Conservation (phyloP, 2,113 vertebrate species). For the Poeciliopsis retropinna region DNA sequence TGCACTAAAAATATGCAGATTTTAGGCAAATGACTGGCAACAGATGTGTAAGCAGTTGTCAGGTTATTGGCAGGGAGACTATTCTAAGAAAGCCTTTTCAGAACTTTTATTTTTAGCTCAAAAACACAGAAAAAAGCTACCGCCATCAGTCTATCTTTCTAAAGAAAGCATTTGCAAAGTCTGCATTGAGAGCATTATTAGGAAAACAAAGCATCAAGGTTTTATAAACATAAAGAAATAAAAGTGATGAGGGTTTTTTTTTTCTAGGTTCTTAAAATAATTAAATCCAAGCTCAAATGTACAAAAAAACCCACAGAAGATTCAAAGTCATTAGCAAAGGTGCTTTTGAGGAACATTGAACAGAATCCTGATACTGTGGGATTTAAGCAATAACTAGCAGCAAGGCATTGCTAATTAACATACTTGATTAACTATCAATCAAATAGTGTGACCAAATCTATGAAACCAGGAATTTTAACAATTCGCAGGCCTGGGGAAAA, state of each 20-base stretch:
- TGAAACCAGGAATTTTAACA: too few relatives aligned
- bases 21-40: conserved; percentile 28
- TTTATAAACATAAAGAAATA: neutral
- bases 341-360: neutral
- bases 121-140: neutral
- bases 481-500: neutral
- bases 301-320: neutral
- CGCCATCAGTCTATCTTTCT: neutral
- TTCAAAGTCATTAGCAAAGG: neutral
- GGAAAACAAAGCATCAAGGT: neutral
- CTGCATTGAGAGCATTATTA: neutral
- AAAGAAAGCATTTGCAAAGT: neutral
- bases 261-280: neutral
- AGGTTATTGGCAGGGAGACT: conserved; percentile 1
- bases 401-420: neutral
- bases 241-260: neutral
- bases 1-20: conserved; percentile 41
- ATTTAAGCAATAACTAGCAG: neutral
- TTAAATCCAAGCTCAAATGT: neutral
- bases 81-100: conserved; percentile 5
- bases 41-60: conserved; percentile 28
- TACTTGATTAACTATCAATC: neutral
- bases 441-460: neutral
- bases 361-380: neutral
- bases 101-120: conserved; percentile 6